Percentiles rank a stretch among this genome's conserved stretches.
Evolutionary conservation across 2,797 vertebrate genomes (phyloP).

Genomic region (Chrosomus eos): DNA sequence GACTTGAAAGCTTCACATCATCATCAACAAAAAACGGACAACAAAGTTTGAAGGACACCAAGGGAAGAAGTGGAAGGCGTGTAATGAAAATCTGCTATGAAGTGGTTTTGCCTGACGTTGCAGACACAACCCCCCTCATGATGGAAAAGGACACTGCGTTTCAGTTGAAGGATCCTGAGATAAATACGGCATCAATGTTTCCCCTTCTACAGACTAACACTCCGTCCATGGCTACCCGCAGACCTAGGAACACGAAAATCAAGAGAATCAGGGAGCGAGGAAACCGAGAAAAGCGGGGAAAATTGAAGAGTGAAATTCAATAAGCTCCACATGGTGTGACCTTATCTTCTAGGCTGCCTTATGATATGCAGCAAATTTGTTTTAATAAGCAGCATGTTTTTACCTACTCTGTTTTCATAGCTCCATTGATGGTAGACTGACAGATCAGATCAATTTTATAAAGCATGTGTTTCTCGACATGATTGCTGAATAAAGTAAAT

Average conservation of each 20-base stretch:
- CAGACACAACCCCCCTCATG: conserved; percentile 15
- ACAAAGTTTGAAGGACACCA: conserved; percentile 58
- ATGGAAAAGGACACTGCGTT: conserved; percentile 16
- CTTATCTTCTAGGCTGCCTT: conserved; percentile 33
- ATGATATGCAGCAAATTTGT: conserved; percentile 15
- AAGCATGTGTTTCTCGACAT: conserved; percentile 35
- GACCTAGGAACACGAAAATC: conserved; percentile 15
- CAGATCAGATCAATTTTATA: conserved; percentile 21
- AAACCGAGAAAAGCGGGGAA: conserved; percentile 69
- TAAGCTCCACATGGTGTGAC: conserved; percentile 1
- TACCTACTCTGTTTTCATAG: conserved; percentile 23
- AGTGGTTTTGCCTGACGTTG: conserved; percentile 48
- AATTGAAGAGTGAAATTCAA: conserved; percentile 13
- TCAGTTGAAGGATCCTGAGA: conserved; percentile 28
- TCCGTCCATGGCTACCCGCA: conserved; percentile 23
- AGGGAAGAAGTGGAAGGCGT: conserved; percentile 36
- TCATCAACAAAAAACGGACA: conserved; percentile 39
- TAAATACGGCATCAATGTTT: neutral
- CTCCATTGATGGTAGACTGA: conserved; percentile 38
- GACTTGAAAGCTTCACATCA: conserved; percentile 33
- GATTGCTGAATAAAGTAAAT: conserved; percentile 53
- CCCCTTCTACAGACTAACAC: conserved; percentile 45
- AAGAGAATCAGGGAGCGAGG: conserved; percentile 64
- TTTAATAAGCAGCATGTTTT: conserved; percentile 46
- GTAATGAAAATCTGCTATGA: conserved; percentile 52